These are phyloP conservation scores for Megaptera novaeangliae DNA, from an alignment of 2,113 vertebrate genomes.

Conservation along the genomic window DNA sequence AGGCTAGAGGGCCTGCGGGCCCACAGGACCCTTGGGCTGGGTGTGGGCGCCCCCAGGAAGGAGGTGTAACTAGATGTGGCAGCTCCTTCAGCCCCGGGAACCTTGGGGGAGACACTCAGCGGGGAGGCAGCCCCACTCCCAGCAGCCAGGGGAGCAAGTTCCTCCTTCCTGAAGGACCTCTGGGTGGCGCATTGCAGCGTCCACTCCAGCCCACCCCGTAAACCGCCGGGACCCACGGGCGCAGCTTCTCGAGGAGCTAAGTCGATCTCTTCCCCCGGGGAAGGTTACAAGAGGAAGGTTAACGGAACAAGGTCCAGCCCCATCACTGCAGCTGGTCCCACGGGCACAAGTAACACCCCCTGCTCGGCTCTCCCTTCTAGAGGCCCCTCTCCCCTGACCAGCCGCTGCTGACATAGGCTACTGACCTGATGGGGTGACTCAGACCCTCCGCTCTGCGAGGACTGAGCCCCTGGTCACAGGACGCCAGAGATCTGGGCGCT, in stretches of 20 bases:
- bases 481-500: not conserved
- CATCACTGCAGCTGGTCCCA: not conserved
- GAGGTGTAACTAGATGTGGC: not conserved
- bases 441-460: not conserved
- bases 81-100: not conserved
- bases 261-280: not conserved
- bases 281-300: not conserved
- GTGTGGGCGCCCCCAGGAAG: not conserved
- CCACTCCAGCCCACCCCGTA: not conserved
- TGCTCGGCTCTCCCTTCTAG: not conserved
- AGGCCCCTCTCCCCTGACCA: not conserved
- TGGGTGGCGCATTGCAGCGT: too few species aligned
- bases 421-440: not conserved
- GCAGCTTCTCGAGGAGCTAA: not conserved
- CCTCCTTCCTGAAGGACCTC: not conserved
- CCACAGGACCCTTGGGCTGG: not conserved
- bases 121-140: not conserved
- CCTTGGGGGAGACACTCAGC: not conserved
- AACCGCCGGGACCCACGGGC: not conserved
- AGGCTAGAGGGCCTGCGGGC: not conserved
- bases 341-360: not conserved
- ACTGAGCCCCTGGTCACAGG: not conserved
- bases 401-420: not conserved
- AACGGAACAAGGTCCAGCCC: not conserved
- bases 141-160: not conserved